Evolutionary conservation across 2,797 vertebrate species (phyloP).

Genomic region (Podarcis lilfordi): DNA sequence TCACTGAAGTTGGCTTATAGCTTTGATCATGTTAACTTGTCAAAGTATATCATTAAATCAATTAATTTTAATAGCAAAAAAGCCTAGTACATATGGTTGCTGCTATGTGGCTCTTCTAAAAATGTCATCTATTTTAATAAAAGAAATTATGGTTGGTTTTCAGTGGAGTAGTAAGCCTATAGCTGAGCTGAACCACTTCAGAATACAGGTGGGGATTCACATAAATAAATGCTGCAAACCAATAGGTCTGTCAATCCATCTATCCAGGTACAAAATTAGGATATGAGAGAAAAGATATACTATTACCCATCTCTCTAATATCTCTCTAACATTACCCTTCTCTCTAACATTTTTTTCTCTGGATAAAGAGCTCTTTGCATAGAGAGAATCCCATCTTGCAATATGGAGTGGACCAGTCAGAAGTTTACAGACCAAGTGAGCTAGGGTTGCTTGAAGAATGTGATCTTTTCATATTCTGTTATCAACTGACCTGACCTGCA

Average conservation of each 20-base stretch:
- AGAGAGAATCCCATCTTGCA: neutral
- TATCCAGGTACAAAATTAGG: neutral
- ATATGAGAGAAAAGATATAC: neutral
- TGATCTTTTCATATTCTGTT: no score
- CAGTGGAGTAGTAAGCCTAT: neutral
- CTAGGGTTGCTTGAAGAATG: no score
- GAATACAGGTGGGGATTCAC: neutral
- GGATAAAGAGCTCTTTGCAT: neutral
- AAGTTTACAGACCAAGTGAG: neutral
- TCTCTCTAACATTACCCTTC: neutral
- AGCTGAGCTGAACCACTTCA: conserved; percentile 19
- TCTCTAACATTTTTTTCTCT: neutral
- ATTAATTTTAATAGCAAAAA: conserved; percentile 14
- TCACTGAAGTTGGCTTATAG: neutral
- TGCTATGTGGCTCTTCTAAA: neutral
- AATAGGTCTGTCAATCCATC: no score
- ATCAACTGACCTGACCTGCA: no score
- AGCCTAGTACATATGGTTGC: neutral
- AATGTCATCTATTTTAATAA: conserved; percentile 7
- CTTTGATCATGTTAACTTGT: neutral
- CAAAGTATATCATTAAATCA: conserved; percentile 11
- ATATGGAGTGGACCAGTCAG: neutral
- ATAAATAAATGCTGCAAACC: neutral
- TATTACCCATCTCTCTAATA: no score
- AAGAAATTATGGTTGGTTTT: neutral